phyloP scores from a whole-genome alignment of 2,113 vertebrate species.

The Oreotrochilus melanogaster region DNA sequence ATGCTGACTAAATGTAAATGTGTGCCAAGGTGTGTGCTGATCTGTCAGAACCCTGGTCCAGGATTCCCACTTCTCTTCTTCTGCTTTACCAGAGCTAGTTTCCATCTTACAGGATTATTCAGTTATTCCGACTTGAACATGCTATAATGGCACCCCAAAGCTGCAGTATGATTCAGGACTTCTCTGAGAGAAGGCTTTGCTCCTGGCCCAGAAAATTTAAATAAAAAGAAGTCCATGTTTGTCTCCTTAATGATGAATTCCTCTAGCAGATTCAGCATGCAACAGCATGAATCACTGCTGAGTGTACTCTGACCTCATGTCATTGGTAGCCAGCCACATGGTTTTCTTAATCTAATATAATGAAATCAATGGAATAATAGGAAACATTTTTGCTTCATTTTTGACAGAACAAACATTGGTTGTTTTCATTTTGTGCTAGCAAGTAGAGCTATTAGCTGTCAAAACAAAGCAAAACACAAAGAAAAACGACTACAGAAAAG shows the following conservation, averaged over 20 bases:
- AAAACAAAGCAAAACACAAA: not conserved
- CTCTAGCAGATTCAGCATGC: not conserved
- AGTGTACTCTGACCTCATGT: conserved; percentile 15
- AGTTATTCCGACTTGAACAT: fast-evolving
- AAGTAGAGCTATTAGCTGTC: not conserved
- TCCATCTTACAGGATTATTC: not conserved
- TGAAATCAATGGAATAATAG: conserved; percentile 28
- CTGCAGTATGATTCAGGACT: not conserved
- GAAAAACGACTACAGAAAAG: not conserved
- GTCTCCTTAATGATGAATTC: not conserved
- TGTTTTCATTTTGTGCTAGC: conserved; percentile 19
- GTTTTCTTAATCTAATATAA: conserved; percentile 18
- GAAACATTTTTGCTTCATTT: not conserved
- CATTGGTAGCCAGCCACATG: not conserved
- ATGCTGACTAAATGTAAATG: conserved; percentile 45
- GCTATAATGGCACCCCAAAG: not conserved
- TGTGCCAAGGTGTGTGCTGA: conserved; percentile 28
- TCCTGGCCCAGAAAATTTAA: not conserved
- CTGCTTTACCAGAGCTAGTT: not conserved
- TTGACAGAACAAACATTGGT: not conserved
- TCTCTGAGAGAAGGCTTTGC: not conserved
- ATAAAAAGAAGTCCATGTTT: not conserved
- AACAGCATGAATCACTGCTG: conserved; percentile 3
- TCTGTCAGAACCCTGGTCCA: not conserved
- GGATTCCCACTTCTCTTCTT: not conserved